Base-by-base conservation (phyloP, 2,113 vertebrate species). In the Syrrhaptes paradoxus region DNA sequence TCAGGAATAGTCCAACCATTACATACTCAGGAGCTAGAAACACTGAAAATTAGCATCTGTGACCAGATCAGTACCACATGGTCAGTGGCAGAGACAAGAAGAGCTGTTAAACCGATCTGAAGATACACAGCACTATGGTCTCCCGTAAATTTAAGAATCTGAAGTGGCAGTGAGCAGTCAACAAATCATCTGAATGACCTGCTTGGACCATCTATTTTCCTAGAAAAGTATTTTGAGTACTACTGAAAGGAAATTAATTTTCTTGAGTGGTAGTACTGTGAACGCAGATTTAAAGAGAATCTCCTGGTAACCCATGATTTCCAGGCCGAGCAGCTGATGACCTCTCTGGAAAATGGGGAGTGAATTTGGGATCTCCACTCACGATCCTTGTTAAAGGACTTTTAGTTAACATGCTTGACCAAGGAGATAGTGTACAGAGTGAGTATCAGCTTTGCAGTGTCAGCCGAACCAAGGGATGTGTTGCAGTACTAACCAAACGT, bases 401-500 rank as follows among this genome's bases (percentile, higher is more conserved):
- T 77, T 34, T 58, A 58, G 5, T 70, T 43, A 49, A 74, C 13
- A 17, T 57, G 43, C 11, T 79, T 11, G 10, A 70, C 15, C 66
- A 72, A 46, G 31, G 19, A 25, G 12, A 49, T 80, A n/a, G 38
- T 31, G 48, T 26, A 29, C 55, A 82, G 80, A 51, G 19, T 28
- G 41, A 87, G 55, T n/a, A 16, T n/a, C 61, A 51, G 74, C 32
- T 89, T 45, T 84, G 78, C 73, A 95, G 71, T 8, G 17, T 93
- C 93, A 88, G 98, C 98, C 72, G 74, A 36, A 26, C 17, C 18
- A 72, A 78, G n/a, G 41, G 34, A 59, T 6, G 38, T 70, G 54
- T 62, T 91, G 93, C 49, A 63, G 67, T 79, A 96, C 98, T 96
- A 85, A 99, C 99, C 99, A 87, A 98, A 97, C 0, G 98, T 98